Conservation (phyloP, 2,797 vertebrate genomes). For the Telmatherina bonti region DNA sequence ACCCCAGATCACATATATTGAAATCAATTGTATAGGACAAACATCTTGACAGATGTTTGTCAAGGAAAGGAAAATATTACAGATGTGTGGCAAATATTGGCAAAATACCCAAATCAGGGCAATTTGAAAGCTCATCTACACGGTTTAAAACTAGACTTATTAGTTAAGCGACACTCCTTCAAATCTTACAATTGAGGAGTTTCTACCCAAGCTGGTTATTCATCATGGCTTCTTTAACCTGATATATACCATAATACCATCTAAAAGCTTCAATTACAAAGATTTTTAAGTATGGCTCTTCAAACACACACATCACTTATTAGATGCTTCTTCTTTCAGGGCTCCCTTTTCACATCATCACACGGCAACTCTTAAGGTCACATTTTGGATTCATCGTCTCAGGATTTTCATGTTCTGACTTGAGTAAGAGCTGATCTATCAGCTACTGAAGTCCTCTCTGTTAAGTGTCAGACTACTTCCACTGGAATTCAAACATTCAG, state of each 20-base stretch:
- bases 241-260: neutral
- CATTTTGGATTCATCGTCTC: too few relatives aligned
- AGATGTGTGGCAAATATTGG: too few relatives aligned
- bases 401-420: neutral
- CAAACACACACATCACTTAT: neutral
- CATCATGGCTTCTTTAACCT: neutral
- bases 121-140: neutral
- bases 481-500: slow-evolving; percentile 1
- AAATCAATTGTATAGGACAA: too few relatives aligned
- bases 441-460: slow-evolving; percentile 9
- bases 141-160: neutral
- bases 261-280: neutral
- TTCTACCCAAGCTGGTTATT: neutral
- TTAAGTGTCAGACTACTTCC: slow-evolving; percentile 14
- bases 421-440: slow-evolving; percentile 12
- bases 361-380: too few relatives aligned
- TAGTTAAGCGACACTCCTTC: neutral
- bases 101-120: neutral
- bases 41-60: too few relatives aligned
- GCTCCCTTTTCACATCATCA: too few relatives aligned
- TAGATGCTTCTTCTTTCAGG: too few relatives aligned
- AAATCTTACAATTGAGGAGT: neutral
- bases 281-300: too few relatives aligned
- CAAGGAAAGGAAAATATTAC: too few relatives aligned
- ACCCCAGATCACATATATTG: too few relatives aligned